These are phyloP conservation scores for Salvelinus fontinalis DNA, from an alignment of 2,113 vertebrate genomes.

Conservation along the genomic window DNA sequence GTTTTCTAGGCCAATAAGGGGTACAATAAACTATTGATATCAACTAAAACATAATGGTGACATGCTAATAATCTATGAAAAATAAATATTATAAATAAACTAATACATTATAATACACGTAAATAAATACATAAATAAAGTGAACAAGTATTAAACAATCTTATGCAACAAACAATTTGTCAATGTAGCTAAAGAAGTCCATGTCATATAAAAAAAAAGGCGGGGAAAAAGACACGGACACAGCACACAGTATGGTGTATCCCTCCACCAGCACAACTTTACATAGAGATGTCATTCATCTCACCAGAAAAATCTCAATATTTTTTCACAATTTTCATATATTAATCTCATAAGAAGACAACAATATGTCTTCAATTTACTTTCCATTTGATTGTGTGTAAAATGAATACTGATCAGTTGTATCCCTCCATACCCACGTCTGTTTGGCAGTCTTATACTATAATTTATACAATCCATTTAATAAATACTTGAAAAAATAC, in stretches of 20 bases:
- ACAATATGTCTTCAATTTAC: slow-evolving; percentile 15
- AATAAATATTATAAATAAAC: not conserved
- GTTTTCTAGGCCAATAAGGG: slow-evolving; percentile 3
- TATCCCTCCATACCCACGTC: slow-evolving; percentile 17
- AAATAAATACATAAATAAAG: slow-evolving; percentile 55
- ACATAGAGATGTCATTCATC: slow-evolving; percentile 5
- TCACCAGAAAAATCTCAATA: no score
- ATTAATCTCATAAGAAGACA: no score
- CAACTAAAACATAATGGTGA: slow-evolving; percentile 23
- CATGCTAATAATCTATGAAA: not conserved
- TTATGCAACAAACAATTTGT: not conserved
- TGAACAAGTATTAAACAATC: slow-evolving; percentile 33
- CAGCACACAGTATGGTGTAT: slow-evolving; percentile 43
- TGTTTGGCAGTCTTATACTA: slow-evolving; percentile 15
- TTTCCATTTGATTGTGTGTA: slow-evolving; percentile 38
- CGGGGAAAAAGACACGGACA: not conserved
- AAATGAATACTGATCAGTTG: slow-evolving; percentile 37
- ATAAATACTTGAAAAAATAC: slow-evolving; percentile 27
- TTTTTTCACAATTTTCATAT: no score
- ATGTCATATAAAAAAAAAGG: not conserved
- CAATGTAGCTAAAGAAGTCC: not conserved
- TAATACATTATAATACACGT: slow-evolving; percentile 36
- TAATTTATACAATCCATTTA: slow-evolving; percentile 30
- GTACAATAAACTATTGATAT: slow-evolving; percentile 37
- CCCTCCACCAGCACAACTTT: slow-evolving; percentile 30